Base-by-base conservation (phyloP, 2,888 invertebrate species). In the Hydroisotoma schaefferi region DNA sequence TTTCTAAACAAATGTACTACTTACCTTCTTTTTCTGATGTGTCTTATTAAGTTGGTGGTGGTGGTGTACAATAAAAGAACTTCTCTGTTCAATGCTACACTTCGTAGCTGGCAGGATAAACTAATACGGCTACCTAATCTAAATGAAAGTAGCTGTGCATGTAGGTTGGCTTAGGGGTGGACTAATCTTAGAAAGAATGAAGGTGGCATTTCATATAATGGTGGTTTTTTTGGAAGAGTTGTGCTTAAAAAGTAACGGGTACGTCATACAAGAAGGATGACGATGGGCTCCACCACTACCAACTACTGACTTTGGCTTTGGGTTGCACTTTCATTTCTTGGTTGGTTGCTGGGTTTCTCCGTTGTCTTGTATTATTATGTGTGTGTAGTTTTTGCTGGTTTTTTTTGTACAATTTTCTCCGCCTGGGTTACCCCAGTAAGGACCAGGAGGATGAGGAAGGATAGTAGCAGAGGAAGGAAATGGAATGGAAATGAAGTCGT, bases 401-500 rank as follows among this genome's bases (percentile, higher is more conserved):
- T 23, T 23, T 5, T 8, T 8, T 47, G 22, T 27, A 8, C 44
- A 8, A 28, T 49, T 18, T 52, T 18, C 22, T 37, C 15, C 37
- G 3, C 27, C n/a, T n/a, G n/a, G n/a, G n/a, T n/a, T n/a, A n/a
- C n/a, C n/a, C n/a, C n/a, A n/a, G n/a, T n/a, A n/a, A n/a, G n/a
- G n/a, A n/a, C n/a, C n/a, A n/a, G n/a, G n/a, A n/a, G n/a, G n/a
- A n/a, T n/a, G n/a, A n/a, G n/a, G n/a, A n/a, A 27, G 18, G 2
- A 22, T 20, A 48, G 20, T 52, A 37, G 18, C 20, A 23, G 43
- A 58, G 58, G 47, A 53, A 59, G 63, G 66, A 63, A 66, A 66
- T 66, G 63, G 63, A 63, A 67, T 67, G 67, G 61, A 67, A 67
- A 67, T 67, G 63, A 63, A 67, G 66, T 61, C 66, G 63, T 66